Evolutionary conservation across 1,140 invertebrate genomes (phyloP), one percentile per base, ranked within the genome.

Genomic region (Formica selysi): DNA sequence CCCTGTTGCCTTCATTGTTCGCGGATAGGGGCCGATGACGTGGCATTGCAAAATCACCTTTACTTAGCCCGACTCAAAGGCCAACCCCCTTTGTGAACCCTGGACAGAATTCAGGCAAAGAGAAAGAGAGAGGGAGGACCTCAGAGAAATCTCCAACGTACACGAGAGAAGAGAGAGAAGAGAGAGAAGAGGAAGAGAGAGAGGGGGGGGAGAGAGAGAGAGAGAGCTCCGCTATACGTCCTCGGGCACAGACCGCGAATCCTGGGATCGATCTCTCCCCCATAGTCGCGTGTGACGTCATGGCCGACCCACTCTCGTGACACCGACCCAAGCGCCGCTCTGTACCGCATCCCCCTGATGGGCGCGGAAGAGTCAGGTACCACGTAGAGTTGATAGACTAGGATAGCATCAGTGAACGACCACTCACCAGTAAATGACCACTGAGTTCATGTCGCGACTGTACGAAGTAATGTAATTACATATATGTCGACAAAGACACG

Each of bases 221-320:
- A 54, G 29, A 44, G 38, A 70, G 54, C 71, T 70, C 61, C 83
- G 59, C 68, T 86, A 86, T 90, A 87, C 88, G 86, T 88, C 86
- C 89, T 90, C 88, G 80, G 71, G 88, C 86, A 80, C 62, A 86
- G 89, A 90, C 89, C 89, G 88, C 89, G 89, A 87, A 90, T 90
- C 89, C 89, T 87, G 89, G 76, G 76, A 90, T 90, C 89, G 89
- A 90, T 90, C 89, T 90, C 89, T 90, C 83, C 81, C 81, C 86
- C 76, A 90, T 90, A 87, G 86, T 89, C 80, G 68, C 85, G 54
- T 70, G 79, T 90, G 89, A 90, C 89, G 89, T 90, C 89, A 90
- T 74, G 76, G 76, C 86, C 89, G 89, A 90, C 89, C 89, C 89
- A 90, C 89, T 90, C 89, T 90, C 81, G 89, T 89, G 86, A 90